These are phyloP conservation scores for Reinhardtius hippoglossoides DNA, from an alignment of 2,113 vertebrate species.

Conservation along the genomic window DNA sequence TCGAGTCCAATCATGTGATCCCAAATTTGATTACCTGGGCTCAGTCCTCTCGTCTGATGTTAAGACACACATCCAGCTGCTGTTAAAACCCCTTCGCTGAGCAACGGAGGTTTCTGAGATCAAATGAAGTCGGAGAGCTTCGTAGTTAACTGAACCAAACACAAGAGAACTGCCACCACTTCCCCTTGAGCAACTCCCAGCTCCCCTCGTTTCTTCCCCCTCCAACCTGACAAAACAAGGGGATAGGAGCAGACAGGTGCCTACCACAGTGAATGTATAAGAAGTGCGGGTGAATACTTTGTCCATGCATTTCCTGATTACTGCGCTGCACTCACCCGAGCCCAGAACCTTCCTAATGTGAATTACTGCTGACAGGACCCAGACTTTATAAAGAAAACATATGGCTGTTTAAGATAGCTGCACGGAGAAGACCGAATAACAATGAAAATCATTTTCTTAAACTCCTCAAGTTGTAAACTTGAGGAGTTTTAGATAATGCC, in stretches of 20 bases:
- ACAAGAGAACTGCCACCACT: slow-evolving; percentile 33
- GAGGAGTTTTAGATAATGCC: slow-evolving; percentile 34
- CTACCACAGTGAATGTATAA: slow-evolving; percentile 38
- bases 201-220: slow-evolving; percentile 34
- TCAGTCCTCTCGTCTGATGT: slow-evolving; percentile 50
- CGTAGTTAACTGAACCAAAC: slow-evolving; percentile 28
- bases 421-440: slow-evolving; percentile 22
- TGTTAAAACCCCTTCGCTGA: neutral
- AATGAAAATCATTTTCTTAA: slow-evolving; percentile 22
- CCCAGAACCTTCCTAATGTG: slow-evolving; percentile 18
- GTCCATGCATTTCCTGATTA: slow-evolving; percentile 54
- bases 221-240: slow-evolving; percentile 41
- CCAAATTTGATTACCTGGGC: slow-evolving; percentile 60
- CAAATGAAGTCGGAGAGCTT: slow-evolving; percentile 40
- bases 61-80: slow-evolving; percentile 35
- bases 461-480: slow-evolving; percentile 30
- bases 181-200: slow-evolving; percentile 2
- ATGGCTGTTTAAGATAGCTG: slow-evolving; percentile 30
- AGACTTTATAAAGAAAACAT: slow-evolving; percentile 39
- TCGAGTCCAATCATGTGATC: slow-evolving; percentile 63
- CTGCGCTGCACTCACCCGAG: slow-evolving; percentile 27
- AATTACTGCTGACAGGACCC: slow-evolving; percentile 34
- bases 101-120: slow-evolving; percentile 41
- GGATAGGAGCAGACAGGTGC: slow-evolving; percentile 60
- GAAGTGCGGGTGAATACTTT: slow-evolving; percentile 40